These are phyloP conservation scores for Chrysochloris asiatica DNA, from an alignment of 2,113 vertebrate genomes.

Conservation along the genomic window DNA sequence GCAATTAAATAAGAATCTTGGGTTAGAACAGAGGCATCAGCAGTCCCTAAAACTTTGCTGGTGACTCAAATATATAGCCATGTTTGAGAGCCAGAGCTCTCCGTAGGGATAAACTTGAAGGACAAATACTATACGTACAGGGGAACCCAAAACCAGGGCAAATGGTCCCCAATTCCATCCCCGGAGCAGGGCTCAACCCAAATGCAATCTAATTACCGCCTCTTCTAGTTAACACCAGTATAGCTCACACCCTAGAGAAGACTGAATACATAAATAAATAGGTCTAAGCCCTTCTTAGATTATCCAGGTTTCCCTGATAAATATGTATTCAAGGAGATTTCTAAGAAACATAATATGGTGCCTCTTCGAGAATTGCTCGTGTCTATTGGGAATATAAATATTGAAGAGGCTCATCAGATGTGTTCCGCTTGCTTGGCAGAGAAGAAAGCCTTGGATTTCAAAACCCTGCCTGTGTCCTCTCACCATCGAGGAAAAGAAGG, in stretches of 20 bases:
- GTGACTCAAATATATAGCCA: background rate
- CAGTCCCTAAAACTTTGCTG: background rate
- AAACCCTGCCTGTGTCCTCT: background rate
- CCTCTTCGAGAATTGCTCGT: slow-evolving; percentile 47
- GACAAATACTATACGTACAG: background rate
- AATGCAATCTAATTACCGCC: slow-evolving; percentile 45
- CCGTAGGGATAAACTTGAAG: slow-evolving; percentile 22
- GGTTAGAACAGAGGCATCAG: background rate
- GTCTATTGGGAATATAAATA: slow-evolving; percentile 63
- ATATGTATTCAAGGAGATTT: slow-evolving; percentile 63
- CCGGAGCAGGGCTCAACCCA: background rate
- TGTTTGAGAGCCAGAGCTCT: background rate
- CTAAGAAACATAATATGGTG: slow-evolving; percentile 50
- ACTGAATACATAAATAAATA: slow-evolving; percentile 16
- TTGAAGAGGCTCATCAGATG: slow-evolving; percentile 45
- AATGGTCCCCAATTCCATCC: background rate
- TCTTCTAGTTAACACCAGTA: background rate
- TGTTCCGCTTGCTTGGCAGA: background rate
- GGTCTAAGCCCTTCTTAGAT: slow-evolving; percentile 55
- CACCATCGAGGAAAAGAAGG: background rate
- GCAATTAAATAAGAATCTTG: background rate
- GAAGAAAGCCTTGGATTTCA: background rate
- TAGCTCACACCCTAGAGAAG: background rate
- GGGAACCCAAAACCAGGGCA: background rate
- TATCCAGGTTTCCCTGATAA: slow-evolving; percentile 61